Evolutionary conservation across 1,140 invertebrate genomes (phyloP).

Genomic region (Psix sp.): DNA sequence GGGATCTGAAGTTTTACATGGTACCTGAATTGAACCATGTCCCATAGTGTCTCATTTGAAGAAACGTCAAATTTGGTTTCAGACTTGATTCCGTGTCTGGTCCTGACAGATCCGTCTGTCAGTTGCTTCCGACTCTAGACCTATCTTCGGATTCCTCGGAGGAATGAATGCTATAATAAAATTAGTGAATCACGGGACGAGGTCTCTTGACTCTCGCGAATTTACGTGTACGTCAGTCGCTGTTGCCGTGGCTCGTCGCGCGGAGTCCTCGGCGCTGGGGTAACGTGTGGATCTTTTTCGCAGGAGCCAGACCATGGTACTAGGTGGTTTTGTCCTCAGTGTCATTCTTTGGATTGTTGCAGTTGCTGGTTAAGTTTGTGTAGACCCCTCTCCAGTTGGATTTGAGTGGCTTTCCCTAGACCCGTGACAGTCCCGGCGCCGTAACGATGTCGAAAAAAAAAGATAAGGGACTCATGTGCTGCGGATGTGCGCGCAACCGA

Average conservation of each 20-base stretch:
- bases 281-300: no score
- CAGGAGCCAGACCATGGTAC: no score
- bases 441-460: conserved; percentile 65
- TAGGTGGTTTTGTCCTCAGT: conserved; percentile 5
- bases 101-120: no score
- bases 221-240: conserved; percentile 70
- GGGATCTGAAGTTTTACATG: no score
- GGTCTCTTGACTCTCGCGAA: conserved; percentile 68
- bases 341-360: conserved; percentile 32
- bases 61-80: no score
- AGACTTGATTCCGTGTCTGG: no score
- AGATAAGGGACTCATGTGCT: conserved; percentile 68
- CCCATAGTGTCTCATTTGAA: no score
- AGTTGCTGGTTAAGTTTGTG: conserved; percentile 44
- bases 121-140: no score
- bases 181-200: conserved; percentile 73
- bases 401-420: conserved; percentile 24
- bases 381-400: no score
- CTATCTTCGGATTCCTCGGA: no score
- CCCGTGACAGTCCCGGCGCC: conserved; percentile 36
- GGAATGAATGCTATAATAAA: conserved; percentile 72
- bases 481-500: conserved; percentile 74
- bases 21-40: no score
- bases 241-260: conserved; percentile 66
- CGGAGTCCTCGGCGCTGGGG: conserved; percentile 13